Evolutionary conservation across 1,140 invertebrate species (phyloP), one percentile per base, ranked within the genome.

Genomic region (Trichonephila clavata): DNA sequence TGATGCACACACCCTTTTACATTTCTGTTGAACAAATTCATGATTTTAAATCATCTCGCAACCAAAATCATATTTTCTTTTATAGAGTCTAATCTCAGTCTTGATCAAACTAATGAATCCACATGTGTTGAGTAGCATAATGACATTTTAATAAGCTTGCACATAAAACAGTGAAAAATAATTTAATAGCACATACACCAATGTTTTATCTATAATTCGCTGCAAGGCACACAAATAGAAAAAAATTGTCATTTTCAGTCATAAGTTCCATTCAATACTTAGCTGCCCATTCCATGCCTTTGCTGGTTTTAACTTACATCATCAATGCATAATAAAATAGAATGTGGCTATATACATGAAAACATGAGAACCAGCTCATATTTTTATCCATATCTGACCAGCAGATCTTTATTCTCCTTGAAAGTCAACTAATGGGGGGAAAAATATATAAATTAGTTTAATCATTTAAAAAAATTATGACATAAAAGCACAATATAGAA

Each of bases 331-430:
- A 81, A 92, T 92, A 84, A 92, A 92, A 92, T 84, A 92, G 8
- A 50, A 92, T 92, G 77, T 92, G 60, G 21, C n/a, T 92, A 92
- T 92, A 43, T 92, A 92, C 90, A 92, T 84, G 90, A 92, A 63
- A 32, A 77, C 77, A 84, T 61, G 90, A 92, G 90, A 77, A 57
- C 90, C 90, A 92, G 90, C 90, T 92, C 90, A 84, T 63, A 24
- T 63, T 24, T 21, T 43, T 24, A 20, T n/a, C 50, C 81, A 16
- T 84, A 63, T 92, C 90, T 92, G 90, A 63, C 90, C 90, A 84
- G 90, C 90, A 92, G 90, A 84, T 84, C 60, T 14, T 90, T 14
- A 90, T n/a, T 90, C 77, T 57, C 63, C 88, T 83, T 92, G 61
- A 63, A 92, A 92, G 50, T 92, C 90, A 92, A 92, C 90, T 92